Evolutionary conservation across 2,888 invertebrate genomes (phyloP), one percentile per base, ranked within the genome.

Genomic region (Epinotia nisella): DNA sequence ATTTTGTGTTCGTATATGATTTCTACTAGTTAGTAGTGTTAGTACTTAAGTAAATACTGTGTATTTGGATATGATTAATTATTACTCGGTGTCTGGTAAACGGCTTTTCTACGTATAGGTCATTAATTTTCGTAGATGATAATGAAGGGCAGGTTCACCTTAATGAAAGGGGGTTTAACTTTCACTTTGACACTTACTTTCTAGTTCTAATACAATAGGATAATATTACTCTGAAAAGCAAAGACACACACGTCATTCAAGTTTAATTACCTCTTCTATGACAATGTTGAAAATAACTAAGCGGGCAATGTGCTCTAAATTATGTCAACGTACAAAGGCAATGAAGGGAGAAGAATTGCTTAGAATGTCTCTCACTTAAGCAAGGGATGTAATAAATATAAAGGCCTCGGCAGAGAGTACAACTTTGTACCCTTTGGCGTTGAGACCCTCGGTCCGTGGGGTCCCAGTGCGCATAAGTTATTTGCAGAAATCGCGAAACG

Each of bases 121-220:
- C 21, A 66, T 66, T 66, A 66, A 66, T 66, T 55, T 66, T 66
- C n/a, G n/a, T 29, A 24, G 13, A 24, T 58, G 58, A 15, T 41
- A 41, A 53, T 39, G 60, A 61, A 61, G 29, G 17, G 29, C n/a
- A 29, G 62, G 24, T 49, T 61, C 39, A 60, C 62, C 49, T 62
- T 62, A 0, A 3, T 49, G 11, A 49, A 17, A 62, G 29, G n/a
- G 45, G 61, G 45, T 49, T 62, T 29, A 49, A 62, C 45, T 49
- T 62, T 62, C 11, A 5, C 15, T 29, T 53, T 10, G 17, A 53
- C n/a, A n/a, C 4, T 49, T 5, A 49, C n/a, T 49, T 15, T 49
- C 49, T 4, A 49, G n/a, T 49, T 49, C n/a, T 13, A 49, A 49
- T 49, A 49, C 49, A 49, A 49, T 1, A 7, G n/a, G 49, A 49